Percentiles rank a stretch among this genome's conserved stretches.
These are phyloP conservation scores for Pocillopora damicornis DNA, from an alignment of 64 coral and sea anemone species.

Conservation along the genomic window DNA sequence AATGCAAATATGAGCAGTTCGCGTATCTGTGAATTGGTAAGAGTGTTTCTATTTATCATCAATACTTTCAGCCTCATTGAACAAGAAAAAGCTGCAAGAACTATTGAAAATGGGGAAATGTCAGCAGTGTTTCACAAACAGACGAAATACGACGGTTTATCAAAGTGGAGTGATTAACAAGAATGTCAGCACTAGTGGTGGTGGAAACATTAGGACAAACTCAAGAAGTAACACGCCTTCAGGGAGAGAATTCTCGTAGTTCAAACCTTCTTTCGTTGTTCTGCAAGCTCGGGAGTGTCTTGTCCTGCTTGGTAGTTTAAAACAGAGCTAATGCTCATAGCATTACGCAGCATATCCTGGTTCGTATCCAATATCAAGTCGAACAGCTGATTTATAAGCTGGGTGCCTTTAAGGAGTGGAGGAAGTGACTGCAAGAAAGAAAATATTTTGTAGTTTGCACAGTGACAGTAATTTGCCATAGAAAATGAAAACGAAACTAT, in stretches of 20 bases:
- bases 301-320: constrained; percentile 46
- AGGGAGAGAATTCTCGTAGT: background rate
- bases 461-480: background rate
- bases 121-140: too few relatives aligned
- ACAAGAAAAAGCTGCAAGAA: too few relatives aligned
- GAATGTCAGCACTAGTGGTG: too few relatives aligned
- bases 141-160: too few relatives aligned
- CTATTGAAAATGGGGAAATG: too few relatives aligned
- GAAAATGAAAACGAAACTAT: too few relatives aligned
- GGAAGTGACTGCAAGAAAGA: constrained; percentile 34
- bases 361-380: constrained; percentile 50
- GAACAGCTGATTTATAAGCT: constrained; percentile 39
- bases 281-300: background rate
- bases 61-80: too few relatives aligned
- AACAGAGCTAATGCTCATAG: constrained; percentile 55
- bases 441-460: background rate
- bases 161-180: too few relatives aligned
- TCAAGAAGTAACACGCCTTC: too few relatives aligned
- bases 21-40: background rate
- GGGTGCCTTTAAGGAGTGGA: background rate
- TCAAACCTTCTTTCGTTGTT: constrained; percentile 26
- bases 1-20: background rate
- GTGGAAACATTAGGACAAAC: too few relatives aligned
- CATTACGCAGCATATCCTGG: constrained; percentile 28
- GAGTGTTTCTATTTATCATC: background rate